Percentiles rank a stretch among this genome's conserved stretches.
phyloP scores from a whole-genome alignment of 2,888 invertebrate genomes.

The Chrysolina haemoptera region DNA sequence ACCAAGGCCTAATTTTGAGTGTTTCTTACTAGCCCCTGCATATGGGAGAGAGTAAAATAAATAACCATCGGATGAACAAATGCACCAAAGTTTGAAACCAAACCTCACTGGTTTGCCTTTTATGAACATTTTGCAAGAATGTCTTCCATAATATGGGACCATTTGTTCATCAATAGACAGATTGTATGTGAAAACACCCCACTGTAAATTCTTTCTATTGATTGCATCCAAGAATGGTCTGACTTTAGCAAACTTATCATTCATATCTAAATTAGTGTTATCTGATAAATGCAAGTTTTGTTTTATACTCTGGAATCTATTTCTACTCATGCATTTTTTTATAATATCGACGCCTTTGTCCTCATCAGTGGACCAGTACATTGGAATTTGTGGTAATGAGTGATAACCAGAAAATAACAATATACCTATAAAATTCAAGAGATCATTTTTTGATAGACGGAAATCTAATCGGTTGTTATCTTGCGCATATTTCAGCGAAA shows the following conservation, averaged over 20 bases:
- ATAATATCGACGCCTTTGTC: slow-evolving; percentile 21
- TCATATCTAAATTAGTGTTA: slow-evolving; percentile 22
- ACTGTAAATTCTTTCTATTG: slow-evolving; percentile 52
- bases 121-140: slow-evolving; percentile 60
- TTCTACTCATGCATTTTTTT: slow-evolving; percentile 45
- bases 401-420: slow-evolving; percentile 34
- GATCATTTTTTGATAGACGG: slow-evolving; percentile 20
- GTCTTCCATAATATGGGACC: slow-evolving; percentile 55
- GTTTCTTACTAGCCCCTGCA: slow-evolving; percentile 46
- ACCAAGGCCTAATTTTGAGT: slow-evolving; percentile 47
- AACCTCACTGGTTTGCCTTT: slow-evolving; percentile 57
- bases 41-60: slow-evolving; percentile 50
- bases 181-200: slow-evolving; percentile 46
- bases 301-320: slow-evolving; percentile 45
- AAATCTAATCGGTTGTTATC: slow-evolving; percentile 35
- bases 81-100: slow-evolving; percentile 57
- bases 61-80: slow-evolving; percentile 55
- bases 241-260: slow-evolving; percentile 49
- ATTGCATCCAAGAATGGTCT: slow-evolving; percentile 52
- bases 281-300: too few relatives aligned
- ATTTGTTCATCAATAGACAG: slow-evolving; percentile 57
- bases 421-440: slow-evolving; percentile 31
- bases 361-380: slow-evolving; percentile 39
- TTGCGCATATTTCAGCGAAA: slow-evolving; percentile 39
- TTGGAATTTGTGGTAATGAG: slow-evolving; percentile 27